Evolutionary conservation across 2,113 vertebrate genomes (phyloP), one percentile per base, ranked within the genome.

Genomic region (Ictidomys tridecemlineatus): DNA sequence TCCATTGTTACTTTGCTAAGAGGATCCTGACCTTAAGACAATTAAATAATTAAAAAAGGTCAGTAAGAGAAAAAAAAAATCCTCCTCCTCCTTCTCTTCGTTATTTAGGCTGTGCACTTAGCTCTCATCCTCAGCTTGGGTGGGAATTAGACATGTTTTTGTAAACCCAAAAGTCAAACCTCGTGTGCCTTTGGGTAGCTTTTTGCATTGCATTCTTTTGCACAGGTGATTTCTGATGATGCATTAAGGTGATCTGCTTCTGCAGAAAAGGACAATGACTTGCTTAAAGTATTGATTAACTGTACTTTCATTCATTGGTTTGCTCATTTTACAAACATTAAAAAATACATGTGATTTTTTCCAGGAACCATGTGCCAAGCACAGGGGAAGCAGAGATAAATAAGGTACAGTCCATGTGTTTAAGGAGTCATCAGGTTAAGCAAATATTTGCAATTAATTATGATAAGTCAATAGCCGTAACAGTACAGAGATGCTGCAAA

Each of bases 11-110:
- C 74, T 96, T 85, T 92, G 79, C 72, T 77, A 88, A 73, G 78
- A 82, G 63, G 45, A 86, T 92, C 85, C 58, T 92, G 80, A 82
- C 70, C 85, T 86, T 67, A 92, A 90, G 79, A 91, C 65, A 92
- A 83, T 65, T 20, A 87, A 86, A 65, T n/a, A 93, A 74, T 93
- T 61, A 56, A 73, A 95, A 92, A 93, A 76, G 30, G 69, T 51
- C 48, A 67, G 56, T 32, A 30, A 37, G 53, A 61, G 65, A 51
- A 51, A 51, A 45, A 37, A 84, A 39, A 53, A 37, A 51, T 0
- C 2, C 7, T n/a, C 73, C 11, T 69, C 26, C 48, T 74, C 48
- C 4, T n/a, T n/a, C 53, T 3, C 1, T 26, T 24, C 63, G 3
- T 76, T 53, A 22, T 32, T 67, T 20, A 88, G 48, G 72, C 86